Evolutionary conservation across 2,888 invertebrate genomes (phyloP).

Genomic region (Syritta pipiens): DNA sequence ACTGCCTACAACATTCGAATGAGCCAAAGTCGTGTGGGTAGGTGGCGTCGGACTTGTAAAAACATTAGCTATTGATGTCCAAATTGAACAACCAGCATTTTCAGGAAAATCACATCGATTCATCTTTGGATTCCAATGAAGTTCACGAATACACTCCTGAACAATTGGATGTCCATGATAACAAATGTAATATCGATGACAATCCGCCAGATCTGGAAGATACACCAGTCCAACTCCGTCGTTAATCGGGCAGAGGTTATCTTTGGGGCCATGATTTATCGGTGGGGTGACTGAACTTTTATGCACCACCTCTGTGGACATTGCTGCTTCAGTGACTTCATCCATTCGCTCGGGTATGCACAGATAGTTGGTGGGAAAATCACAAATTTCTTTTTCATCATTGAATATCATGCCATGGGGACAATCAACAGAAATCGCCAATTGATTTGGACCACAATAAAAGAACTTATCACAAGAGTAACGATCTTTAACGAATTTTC

Average conservation of each 20-base stretch:
- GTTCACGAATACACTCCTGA: slow-evolving; percentile 75
- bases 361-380: slow-evolving; percentile 72
- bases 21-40: background rate
- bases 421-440: slow-evolving; percentile 74
- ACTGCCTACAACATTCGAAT: slow-evolving; percentile 43
- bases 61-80: slow-evolving; percentile 11
- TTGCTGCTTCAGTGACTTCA: slow-evolving; percentile 33
- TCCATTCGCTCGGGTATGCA: slow-evolving; percentile 67
- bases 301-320: background rate
- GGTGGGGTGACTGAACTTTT: background rate
- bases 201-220: slow-evolving; percentile 74
- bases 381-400: slow-evolving; percentile 75
- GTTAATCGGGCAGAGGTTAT: slow-evolving; percentile 3
- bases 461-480: slow-evolving; percentile 75
- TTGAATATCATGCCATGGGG: slow-evolving; percentile 78
- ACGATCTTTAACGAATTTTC: slow-evolving; percentile 75
- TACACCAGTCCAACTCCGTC: slow-evolving; percentile 71
- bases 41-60: no score
- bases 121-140: slow-evolving; percentile 76
- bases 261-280: background rate
- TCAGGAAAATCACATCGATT: slow-evolving; percentile 75
- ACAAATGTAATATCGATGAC: slow-evolving; percentile 76
- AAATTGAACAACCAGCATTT: slow-evolving; percentile 73
- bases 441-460: slow-evolving; percentile 74
- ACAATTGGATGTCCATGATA: slow-evolving; percentile 76